A percentile compares a stretch with the other conserved stretches of the same genome.
These are phyloP conservation scores for Pseudonaja textilis DNA, from an alignment of 2,113 vertebrate species.

Conservation along the genomic window DNA sequence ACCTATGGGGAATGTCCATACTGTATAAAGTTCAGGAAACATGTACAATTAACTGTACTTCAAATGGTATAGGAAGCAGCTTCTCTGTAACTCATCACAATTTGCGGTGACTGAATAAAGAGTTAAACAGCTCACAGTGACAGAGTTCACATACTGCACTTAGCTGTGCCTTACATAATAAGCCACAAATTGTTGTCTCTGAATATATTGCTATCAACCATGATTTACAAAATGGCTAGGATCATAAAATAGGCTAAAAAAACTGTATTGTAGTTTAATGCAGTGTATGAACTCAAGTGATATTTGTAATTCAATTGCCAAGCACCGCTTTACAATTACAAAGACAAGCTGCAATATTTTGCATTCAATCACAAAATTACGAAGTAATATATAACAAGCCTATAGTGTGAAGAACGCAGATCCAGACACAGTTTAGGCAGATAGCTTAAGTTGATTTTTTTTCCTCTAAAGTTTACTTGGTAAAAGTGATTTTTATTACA, in stretches of 20 bases:
- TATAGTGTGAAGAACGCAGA: accelerated
- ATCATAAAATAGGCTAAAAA: neutral
- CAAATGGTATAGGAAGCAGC: neutral
- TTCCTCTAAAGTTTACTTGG: neutral
- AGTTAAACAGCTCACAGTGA: slow-evolving; percentile 13
- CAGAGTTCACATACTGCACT: neutral
- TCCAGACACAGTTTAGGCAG: neutral
- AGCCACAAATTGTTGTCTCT: neutral
- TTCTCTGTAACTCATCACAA: accelerated
- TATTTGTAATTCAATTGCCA: slow-evolving; percentile 23
- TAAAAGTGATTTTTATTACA: neutral
- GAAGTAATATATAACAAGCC: neutral
- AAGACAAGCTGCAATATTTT: neutral
- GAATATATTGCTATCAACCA: neutral
- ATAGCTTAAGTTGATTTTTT: accelerated
- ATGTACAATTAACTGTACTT: neutral
- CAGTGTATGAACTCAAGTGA: neutral
- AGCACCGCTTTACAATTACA: neutral
- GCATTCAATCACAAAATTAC: neutral
- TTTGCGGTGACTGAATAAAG: neutral
- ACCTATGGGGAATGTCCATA: neutral
- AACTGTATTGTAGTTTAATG: neutral
- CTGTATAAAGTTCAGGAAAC: neutral
- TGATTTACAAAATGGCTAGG: neutral
- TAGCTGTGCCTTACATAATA: neutral